phyloP scores from a whole-genome alignment of 2,797 vertebrate genomes.

The Neosilurus mollespiculum region DNA sequence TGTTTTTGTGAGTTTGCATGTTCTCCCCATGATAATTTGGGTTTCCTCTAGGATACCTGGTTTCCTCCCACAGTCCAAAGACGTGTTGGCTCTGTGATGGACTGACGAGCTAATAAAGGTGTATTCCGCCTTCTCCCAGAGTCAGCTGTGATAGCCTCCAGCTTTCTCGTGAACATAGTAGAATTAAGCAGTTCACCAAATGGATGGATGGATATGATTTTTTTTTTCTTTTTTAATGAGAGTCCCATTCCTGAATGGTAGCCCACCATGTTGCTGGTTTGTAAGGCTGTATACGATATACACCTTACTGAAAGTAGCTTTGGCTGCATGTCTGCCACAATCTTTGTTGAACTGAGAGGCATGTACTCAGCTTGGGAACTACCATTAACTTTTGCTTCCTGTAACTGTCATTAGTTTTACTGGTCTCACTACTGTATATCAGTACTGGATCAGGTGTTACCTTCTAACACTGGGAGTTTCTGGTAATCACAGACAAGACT shows the following conservation, averaged over 20 bases:
- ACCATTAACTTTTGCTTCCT: conserved; percentile 12
- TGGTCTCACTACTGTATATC: neutral
- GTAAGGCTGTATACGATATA: neutral
- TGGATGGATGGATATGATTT: neutral
- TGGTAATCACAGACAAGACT: neutral
- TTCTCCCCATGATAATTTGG: too few species aligned
- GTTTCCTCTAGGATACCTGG: too few species aligned
- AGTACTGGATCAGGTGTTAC: neutral
- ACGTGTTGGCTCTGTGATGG: too few species aligned
- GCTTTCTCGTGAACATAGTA: too few species aligned
- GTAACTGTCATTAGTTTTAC: neutral
- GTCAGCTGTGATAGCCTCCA: too few species aligned
- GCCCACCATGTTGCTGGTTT: neutral
- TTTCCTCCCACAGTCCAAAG: too few species aligned
- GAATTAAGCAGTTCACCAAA: too few species aligned
- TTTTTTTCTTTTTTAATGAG: too few species aligned
- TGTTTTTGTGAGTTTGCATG: too few species aligned
- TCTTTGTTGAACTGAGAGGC: neutral
- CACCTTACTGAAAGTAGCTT: conserved; percentile 8
- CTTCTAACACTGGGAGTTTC: neutral
- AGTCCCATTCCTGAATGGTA: neutral
- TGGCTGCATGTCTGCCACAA: neutral
- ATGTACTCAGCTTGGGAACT: neutral
- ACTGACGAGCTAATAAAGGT: too few species aligned
- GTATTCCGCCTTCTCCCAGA: too few species aligned